Evolutionary conservation across 2,797 vertebrate genomes (phyloP), one percentile per base, ranked within the genome.

Genomic region (Syndactyla subalaris): DNA sequence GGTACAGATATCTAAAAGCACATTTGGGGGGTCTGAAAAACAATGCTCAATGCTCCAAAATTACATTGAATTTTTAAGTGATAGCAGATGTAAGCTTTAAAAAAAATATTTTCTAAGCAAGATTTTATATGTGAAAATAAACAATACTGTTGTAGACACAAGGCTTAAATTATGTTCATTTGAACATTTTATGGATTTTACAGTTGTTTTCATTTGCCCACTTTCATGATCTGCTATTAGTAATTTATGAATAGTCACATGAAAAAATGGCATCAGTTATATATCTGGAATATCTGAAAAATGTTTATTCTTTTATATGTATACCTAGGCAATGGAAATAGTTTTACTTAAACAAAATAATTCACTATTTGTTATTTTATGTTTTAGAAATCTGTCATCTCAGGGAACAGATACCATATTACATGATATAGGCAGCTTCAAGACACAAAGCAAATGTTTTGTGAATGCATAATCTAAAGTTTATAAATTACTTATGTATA

Each of bases 341-440:
- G 5, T 46, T 76, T 91, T 63, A 52, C 10, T 83, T 82, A 91
- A 95, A 85, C 48, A 85, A 87, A 86, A 79, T 57, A 61, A 83
- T 85, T 73, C 34, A 51, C 5, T 79, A 13, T 82, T 85, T 81
- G 19, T 84, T 89, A 79, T 75, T 81, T 92, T 76, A 36, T 65
- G 30, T 70, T 92, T 95, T 55, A 93, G 51, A 87, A 75, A 75
- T 74, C 48, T 86, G 70, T 78, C 84, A 66, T 80, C 61, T 89
- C 68, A 88, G 6, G 38, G 30, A 93, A 82, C 41, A 91, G 39
- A 91, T 77, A 71, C 38, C 39, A 34, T 41, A 39, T 79, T 61
- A 82, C 3, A 7, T 15, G 39, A 61, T 57, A 7, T 58, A 91
- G 20, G 27, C 71, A 87, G 32, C 32, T 90, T 71, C 73, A 82